Percentiles rank a stretch among this genome's conserved stretches.
phyloP scores from a whole-genome alignment of 2,113 vertebrate genomes.

The Cyanoramphus novaezelandiae region DNA sequence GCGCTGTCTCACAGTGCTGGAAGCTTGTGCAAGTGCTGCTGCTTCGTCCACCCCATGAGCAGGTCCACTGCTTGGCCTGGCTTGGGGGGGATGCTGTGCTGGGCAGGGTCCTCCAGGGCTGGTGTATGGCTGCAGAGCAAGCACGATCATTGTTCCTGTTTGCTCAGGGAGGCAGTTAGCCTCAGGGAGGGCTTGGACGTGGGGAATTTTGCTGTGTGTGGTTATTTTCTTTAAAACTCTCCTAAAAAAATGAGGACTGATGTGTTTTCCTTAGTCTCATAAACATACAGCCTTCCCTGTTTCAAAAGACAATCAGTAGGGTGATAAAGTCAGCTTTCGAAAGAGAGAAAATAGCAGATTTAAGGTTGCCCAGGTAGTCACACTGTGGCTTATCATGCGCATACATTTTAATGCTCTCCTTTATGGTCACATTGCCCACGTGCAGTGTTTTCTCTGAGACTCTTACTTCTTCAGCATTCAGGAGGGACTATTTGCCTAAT shows the following conservation, averaged over 20 bases:
- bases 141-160: rapidly evolving
- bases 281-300: neutral
- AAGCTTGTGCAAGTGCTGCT: neutral
- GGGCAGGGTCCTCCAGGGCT: neutral
- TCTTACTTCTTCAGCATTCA: neutral
- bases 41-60: neutral
- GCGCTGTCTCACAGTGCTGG: neutral
- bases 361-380: neutral
- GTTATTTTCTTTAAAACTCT: neutral
- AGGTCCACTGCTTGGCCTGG: neutral
- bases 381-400: neutral
- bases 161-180: neutral
- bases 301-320: neutral
- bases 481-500: neutral
- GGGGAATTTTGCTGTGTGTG: neutral
- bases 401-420: neutral
- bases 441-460: neutral
- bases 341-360: neutral
- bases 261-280: neutral
- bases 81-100: rapidly evolving
- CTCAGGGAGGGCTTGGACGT: rapidly evolving
- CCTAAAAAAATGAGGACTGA: neutral
- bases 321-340: neutral
- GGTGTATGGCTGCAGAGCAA: neutral
- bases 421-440: neutral